Base-by-base conservation (phyloP, 2,888 invertebrate genomes). In the Cerceris rybyensis region DNA sequence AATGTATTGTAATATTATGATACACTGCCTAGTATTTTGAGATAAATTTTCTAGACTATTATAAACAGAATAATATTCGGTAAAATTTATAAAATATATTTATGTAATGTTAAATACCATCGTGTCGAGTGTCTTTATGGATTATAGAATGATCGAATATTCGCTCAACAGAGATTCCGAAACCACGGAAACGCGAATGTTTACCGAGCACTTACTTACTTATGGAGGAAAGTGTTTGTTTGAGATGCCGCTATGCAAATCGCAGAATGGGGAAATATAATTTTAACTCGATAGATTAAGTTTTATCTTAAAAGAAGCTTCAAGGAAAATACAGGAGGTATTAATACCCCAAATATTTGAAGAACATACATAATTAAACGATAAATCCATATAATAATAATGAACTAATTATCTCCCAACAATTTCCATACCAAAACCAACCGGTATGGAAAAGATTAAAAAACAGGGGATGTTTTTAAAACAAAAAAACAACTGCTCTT, bases 141-240 rank as follows among this genome's bases (percentile, higher is more conserved):
- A 49, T 16, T 9, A 52, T n/a, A 59, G 64, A 50, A 75, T n/a
- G 61, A 76, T 71, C 67, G 59, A 60, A 46, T 50, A 65, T 61
- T 58, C 76, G 57, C 63, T 61, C 16, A 5, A 46, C 16, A 0
- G 50, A 65, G 61, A 59, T 71, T 50, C 17, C 42, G 54, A 46
- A 60, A 60, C 59, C 41, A 4, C 55, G 55, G 57, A 58, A 76
- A 55, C 57, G 59, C 42, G 50, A 16, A 28, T 77, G 43, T 79
- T 75, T 79, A 63, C 66, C 54, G 28, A 57, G 55, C 39, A 66
- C 61, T 77, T 77, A 59, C 55, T 66, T 63, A 66, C 55, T 66
- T 63, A 66, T 66, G 50, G 41, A n/a, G 42, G 49, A 58, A 66
- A 69, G 69, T 77, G 69, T 79, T 74, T 70, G 58, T 55, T 69